Conservation (phyloP, 2,113 vertebrate genomes). For the Aptenodytes forsteri region DNA sequence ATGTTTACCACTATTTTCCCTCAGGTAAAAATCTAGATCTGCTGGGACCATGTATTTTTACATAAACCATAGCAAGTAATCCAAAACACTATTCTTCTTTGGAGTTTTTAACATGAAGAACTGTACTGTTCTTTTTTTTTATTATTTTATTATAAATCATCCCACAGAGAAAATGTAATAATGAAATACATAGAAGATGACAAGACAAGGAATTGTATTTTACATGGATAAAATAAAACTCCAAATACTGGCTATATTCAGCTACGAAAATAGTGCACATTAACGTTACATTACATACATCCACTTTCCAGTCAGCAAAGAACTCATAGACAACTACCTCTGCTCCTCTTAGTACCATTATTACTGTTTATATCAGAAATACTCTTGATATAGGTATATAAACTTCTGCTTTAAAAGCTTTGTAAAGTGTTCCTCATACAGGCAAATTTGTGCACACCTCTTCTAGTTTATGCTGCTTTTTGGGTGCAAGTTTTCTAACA, state of each 20-base stretch:
- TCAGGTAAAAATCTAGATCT: not conserved
- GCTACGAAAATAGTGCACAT: not conserved
- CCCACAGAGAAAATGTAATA: not conserved
- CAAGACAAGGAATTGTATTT: not conserved
- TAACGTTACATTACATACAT: not conserved
- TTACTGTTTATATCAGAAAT: not conserved
- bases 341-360: not conserved
- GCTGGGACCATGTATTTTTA: not conserved
- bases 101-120: not conserved
- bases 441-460: not conserved
- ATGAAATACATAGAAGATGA: not conserved
- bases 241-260: not conserved
- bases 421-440: not conserved
- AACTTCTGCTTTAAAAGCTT: not conserved
- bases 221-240: not conserved
- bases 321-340: not conserved
- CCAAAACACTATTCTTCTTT: not conserved
- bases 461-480: not conserved
- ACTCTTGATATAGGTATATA: not conserved
- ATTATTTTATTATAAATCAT: not conserved
- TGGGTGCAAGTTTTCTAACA: not conserved
- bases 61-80: not conserved
- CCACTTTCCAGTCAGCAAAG: not conserved
- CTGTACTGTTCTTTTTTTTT: not conserved
- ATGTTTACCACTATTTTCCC: not conserved